Conservation (phyloP, 2,113 vertebrate species). For the Penelope pileata region DNA sequence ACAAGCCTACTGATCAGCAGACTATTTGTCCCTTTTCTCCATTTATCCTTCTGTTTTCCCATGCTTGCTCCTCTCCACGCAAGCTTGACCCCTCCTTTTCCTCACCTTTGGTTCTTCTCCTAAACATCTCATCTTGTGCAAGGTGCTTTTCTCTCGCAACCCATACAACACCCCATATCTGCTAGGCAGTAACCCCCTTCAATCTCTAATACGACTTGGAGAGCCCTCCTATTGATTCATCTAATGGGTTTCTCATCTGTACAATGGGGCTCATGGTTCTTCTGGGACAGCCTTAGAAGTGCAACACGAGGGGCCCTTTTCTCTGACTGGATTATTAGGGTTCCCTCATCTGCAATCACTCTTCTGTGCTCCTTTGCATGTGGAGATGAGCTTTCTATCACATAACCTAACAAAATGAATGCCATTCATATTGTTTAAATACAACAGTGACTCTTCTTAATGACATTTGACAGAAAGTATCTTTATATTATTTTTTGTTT, state of each 20-base stretch:
- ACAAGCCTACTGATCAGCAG: background rate
- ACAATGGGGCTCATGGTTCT: too few species aligned
- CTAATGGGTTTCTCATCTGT: too few species aligned
- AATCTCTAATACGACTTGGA: too few species aligned
- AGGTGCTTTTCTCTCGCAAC: background rate
- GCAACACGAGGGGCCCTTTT: background rate
- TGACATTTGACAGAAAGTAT: background rate
- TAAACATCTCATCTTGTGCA: background rate
- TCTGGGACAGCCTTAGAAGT: background rate
- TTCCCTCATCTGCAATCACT: background rate
- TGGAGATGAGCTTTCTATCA: background rate
- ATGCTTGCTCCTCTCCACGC: background rate
- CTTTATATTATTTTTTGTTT: background rate
- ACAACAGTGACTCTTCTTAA: background rate
- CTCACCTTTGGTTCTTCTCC: background rate
- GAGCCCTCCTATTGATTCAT: too few species aligned
- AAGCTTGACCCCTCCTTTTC: background rate
- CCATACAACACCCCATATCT: background rate
- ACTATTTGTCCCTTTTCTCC: background rate
- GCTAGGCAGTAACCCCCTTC: too few species aligned
- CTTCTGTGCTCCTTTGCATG: background rate
- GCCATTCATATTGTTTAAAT: background rate
- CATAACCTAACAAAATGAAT: background rate
- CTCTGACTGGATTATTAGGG: background rate
- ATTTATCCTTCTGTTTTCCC: background rate